These are phyloP conservation scores for Aphis craccivora DNA, from an alignment of 1,140 invertebrate species.

Conservation along the genomic window DNA sequence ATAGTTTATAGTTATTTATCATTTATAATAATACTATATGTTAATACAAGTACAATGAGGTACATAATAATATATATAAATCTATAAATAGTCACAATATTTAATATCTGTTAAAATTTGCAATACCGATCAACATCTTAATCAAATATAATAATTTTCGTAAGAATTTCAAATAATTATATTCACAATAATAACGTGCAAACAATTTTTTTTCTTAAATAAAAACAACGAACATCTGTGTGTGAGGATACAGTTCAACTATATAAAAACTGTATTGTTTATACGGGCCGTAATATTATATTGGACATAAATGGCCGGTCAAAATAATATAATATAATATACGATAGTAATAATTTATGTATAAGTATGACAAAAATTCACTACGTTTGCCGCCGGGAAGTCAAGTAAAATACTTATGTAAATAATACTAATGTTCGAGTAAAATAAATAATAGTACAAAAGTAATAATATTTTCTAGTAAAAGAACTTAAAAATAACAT, in stretches of 20 bases:
- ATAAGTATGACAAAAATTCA: not conserved
- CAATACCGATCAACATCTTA: conserved; percentile 6
- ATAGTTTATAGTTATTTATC: conserved; percentile 2
- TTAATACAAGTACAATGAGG: not conserved
- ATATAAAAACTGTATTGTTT: not conserved
- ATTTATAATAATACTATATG: conserved; percentile 35
- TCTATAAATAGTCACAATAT: conserved; percentile 29
- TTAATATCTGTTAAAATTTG: conserved; percentile 46
- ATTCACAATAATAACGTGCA: conserved; percentile 33
- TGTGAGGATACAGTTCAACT: not conserved
- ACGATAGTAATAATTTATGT: not conserved
- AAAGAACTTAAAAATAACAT: conserved; percentile 12
- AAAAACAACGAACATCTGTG: not conserved
- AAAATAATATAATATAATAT: not conserved
- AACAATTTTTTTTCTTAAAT: not conserved
- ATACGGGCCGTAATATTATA: not conserved
- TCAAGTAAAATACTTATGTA: conserved; percentile 7
- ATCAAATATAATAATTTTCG: not conserved
- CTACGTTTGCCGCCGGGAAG: not conserved
- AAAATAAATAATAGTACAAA: conserved; percentile 50
- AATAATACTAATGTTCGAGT: not conserved
- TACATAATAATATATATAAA: conserved; percentile 42
- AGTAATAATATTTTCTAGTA: conserved; percentile 3
- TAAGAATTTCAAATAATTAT: not conserved
- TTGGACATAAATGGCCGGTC: not conserved